A percentile compares a stretch with the other conserved stretches of the same genome.
phyloP scores from a whole-genome alignment of 2,797 vertebrate genomes.

The Enteromius argenteus region DNA sequence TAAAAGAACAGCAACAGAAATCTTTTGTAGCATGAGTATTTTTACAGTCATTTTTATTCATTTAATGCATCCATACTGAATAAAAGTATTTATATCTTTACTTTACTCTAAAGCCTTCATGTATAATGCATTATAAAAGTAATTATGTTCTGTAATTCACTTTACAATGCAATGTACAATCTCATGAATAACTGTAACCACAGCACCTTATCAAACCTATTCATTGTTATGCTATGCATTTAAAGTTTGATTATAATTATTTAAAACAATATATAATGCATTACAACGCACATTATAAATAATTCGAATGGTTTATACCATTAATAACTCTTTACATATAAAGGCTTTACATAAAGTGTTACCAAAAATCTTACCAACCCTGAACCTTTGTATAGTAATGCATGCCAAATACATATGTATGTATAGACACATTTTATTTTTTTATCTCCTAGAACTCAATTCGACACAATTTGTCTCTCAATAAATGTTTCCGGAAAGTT shows the following conservation, averaged over 20 bases:
- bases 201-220: background rate
- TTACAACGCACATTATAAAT: background rate
- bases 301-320: too few species aligned
- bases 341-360: too few species aligned
- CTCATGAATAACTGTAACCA: background rate
- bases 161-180: background rate
- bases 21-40: background rate
- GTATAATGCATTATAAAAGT: background rate
- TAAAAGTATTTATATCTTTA: background rate
- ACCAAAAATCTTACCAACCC: background rate
- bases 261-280: background rate
- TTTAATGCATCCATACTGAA: background rate
- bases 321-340: too few species aligned
- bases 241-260: background rate
- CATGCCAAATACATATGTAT: background rate
- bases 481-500: slow-evolving; percentile 98
- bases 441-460: slow-evolving; percentile 90
- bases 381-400: background rate
- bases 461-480: slow-evolving; percentile 97
- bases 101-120: background rate
- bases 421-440: background rate
- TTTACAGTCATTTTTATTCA: background rate
- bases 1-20: background rate
- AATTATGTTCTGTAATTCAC: background rate
- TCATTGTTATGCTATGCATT: background rate